phyloP scores from a whole-genome alignment of 1,140 invertebrate species.

The Ruditapes philippinarum region DNA sequence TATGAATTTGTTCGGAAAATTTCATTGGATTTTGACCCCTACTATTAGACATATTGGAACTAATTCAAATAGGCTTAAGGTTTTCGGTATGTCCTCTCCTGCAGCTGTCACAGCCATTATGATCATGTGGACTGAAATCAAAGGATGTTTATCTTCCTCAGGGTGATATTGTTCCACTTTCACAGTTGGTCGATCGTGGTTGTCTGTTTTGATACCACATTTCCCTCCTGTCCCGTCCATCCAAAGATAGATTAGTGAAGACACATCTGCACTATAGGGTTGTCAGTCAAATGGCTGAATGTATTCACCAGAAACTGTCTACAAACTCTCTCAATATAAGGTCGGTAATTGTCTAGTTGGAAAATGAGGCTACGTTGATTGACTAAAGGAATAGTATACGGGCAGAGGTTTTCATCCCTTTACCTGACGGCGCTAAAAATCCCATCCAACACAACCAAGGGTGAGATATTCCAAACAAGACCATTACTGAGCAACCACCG shows the following conservation, averaged over 20 bases:
- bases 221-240: conserved; percentile 37
- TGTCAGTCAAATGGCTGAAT: neutral
- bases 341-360: neutral
- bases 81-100: conserved; percentile 21
- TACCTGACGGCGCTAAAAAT: neutral
- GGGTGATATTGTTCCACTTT: conserved; percentile 17
- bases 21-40: conserved; percentile 7
- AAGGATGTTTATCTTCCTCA: conserved; percentile 14
- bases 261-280: conserved; percentile 40
- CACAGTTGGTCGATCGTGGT: neutral
- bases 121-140: conserved; percentile 29
- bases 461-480: neutral
- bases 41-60: neutral
- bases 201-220: neutral
- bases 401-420: neutral
- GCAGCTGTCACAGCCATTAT: conserved; percentile 19
- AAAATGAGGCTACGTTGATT: neutral
- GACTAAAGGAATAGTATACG: neutral
- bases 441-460: neutral
- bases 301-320: neutral
- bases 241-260: neutral
- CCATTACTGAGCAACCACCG: neutral
- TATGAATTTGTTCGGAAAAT: neutral
- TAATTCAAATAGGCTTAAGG: neutral
- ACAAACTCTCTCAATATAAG: neutral